These are phyloP conservation scores for Stylophora pistillata DNA, from an alignment of 64 coral and sea anemone genomes.

Conservation along the genomic window DNA sequence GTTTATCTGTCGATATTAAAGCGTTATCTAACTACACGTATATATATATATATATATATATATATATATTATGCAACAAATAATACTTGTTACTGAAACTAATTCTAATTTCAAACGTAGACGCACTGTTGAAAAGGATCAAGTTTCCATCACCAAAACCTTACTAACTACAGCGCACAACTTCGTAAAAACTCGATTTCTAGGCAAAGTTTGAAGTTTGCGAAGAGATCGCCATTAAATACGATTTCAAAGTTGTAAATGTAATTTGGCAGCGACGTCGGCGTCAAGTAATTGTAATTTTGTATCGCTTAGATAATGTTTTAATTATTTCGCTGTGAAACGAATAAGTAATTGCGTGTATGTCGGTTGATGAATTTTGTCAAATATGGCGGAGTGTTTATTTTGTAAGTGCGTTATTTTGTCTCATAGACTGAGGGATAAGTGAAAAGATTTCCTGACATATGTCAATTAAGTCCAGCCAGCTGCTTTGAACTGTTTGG, in stretches of 20 bases:
- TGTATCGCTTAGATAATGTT: neutral
- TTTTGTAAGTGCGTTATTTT: neutral
- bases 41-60: too few species aligned
- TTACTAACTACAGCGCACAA: neutral
- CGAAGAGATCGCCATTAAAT: neutral
- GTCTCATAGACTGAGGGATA: neutral
- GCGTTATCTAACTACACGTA: neutral
- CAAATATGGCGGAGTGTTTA: neutral
- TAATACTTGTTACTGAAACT: neutral
- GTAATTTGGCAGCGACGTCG: neutral
- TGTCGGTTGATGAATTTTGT: neutral
- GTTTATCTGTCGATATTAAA: constrained; percentile 5
- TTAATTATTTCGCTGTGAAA: neutral
- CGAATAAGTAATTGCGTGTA: neutral
- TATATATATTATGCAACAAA: neutral
- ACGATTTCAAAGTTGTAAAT: neutral
- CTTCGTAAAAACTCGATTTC: neutral
- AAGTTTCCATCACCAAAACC: neutral
- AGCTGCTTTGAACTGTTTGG: neutral
- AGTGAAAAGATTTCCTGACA: neutral
- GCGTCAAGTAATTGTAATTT: neutral
- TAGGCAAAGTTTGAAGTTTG: neutral
- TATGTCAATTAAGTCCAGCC: neutral
- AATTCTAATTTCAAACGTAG: neutral
- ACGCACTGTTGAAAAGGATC: neutral